Evolutionary conservation across 2,797 vertebrate genomes (phyloP).

Genomic region (Pipistrellus pygmaeus): DNA sequence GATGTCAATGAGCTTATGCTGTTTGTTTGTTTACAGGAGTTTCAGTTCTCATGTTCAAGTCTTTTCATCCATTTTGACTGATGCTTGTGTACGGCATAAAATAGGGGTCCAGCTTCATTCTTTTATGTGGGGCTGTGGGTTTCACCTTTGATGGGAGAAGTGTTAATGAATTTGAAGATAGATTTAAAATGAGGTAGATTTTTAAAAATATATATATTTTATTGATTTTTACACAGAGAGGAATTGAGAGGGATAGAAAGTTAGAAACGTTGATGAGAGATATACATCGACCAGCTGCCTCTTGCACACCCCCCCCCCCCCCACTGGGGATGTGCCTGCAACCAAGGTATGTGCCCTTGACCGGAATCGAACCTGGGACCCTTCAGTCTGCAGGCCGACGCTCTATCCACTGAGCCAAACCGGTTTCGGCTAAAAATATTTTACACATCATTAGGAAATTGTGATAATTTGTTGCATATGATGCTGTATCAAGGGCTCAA

Average conservation of each 20-base stretch:
- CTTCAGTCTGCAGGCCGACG: too few species aligned
- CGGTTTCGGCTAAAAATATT: neutral
- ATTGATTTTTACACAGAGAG: too few species aligned
- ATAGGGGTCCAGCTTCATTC: neutral
- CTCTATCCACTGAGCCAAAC: too few species aligned
- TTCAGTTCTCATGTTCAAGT: neutral
- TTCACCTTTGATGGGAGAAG: neutral
- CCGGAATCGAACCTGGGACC: too few species aligned
- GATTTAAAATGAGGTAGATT: neutral
- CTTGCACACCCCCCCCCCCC: too few species aligned
- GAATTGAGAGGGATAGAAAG: too few species aligned
- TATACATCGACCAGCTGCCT: too few species aligned
- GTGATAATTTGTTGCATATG: neutral
- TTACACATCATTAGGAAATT: neutral
- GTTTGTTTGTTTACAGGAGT: neutral
- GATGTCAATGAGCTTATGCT: neutral
- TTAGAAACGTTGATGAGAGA: too few species aligned
- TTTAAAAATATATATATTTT: neutral
- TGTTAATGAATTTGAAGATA: slow-evolving; percentile 1
- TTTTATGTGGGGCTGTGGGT: neutral
- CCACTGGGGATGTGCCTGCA: too few species aligned
- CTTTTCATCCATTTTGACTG: neutral
- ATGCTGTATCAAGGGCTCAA: neutral
- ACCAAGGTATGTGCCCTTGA: too few species aligned
- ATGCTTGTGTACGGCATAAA: neutral